Conservation (phyloP, 2,888 invertebrate species). For the Malthinus flaveolus region DNA sequence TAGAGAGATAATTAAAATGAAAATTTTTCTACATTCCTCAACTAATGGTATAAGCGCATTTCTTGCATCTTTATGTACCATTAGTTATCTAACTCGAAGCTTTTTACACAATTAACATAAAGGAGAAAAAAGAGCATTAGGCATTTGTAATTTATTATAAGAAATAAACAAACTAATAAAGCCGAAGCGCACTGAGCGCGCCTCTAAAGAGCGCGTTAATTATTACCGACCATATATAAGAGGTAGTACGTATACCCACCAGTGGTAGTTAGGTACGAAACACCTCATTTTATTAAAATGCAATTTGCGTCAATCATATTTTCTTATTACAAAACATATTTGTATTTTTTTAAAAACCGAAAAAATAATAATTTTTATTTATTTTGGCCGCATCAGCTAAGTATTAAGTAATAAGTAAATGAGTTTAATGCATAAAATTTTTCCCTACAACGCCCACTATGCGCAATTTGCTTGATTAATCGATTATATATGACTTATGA, state of each 20-base stretch:
- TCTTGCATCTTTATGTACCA: background rate
- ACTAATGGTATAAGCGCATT: constrained; percentile 5
- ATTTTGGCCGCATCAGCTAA: too few relatives aligned
- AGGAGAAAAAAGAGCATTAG: background rate
- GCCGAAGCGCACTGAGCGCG: too few relatives aligned
- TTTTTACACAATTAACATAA: constrained; percentile 3
- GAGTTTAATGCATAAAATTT: background rate
- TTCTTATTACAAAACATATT: too few relatives aligned
- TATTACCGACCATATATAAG: too few relatives aligned
- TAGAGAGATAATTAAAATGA: background rate
- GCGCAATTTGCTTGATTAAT: constrained; percentile 5
- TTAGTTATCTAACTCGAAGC: constrained; percentile 2
- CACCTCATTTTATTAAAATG: too few relatives aligned
- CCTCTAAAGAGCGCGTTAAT: too few relatives aligned
- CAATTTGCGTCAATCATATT: too few relatives aligned
- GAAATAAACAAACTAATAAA: background rate
- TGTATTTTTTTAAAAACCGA: too few relatives aligned
- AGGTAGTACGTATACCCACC: too few relatives aligned
- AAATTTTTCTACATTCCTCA: constrained; percentile 3
- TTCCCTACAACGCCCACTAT: constrained; percentile 2
- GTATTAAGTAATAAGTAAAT: too few relatives aligned
- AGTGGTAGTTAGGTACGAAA: too few relatives aligned
- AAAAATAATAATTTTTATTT: too few relatives aligned
- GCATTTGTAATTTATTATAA: background rate
- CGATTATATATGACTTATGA: constrained; percentile 8